Evolutionary conservation across 2,797 vertebrate species (phyloP).

Genomic region (Lithobates pipiens): DNA sequence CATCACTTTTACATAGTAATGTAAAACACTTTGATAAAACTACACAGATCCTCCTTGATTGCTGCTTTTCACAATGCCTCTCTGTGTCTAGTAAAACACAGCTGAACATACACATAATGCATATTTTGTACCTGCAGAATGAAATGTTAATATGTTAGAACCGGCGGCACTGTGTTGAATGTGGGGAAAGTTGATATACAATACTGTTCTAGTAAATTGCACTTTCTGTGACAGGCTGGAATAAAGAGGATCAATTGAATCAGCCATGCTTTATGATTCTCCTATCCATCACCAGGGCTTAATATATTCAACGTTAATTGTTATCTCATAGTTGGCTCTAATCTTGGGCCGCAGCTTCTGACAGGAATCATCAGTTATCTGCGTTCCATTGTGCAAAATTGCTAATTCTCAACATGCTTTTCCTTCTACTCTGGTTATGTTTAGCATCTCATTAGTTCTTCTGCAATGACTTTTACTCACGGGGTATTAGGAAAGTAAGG

Average conservation of each 20-base stretch:
- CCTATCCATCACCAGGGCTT: slow-evolving; percentile 65
- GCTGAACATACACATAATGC: background rate
- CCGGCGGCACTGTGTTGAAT: background rate
- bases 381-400: slow-evolving; percentile 70
- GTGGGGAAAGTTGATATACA: slow-evolving; percentile 17
- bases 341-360: slow-evolving; percentile 65
- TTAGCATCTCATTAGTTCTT: slow-evolving; percentile 71
- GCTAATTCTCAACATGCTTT: slow-evolving; percentile 64
- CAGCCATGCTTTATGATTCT: slow-evolving; percentile 67
- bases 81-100: background rate
- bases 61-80: background rate
- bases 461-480: slow-evolving; percentile 63
- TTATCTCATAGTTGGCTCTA: slow-evolving; percentile 66
- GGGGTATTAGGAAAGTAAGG: slow-evolving; percentile 55
- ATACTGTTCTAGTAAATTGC: slow-evolving; percentile 34
- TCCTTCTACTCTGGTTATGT: slow-evolving; percentile 63
- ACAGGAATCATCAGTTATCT: slow-evolving; percentile 70
- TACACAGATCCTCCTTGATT: background rate
- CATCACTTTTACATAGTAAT: too few species aligned
- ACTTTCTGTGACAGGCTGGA: slow-evolving; percentile 43
- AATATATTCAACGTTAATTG: slow-evolving; percentile 74
- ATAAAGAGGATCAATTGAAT: slow-evolving; percentile 65
- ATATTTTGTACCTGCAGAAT: background rate
- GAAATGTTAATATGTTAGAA: background rate
- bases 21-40: too few species aligned